A percentile compares a stretch with the other conserved stretches of the same genome.
These are phyloP conservation scores for Istiophorus platypterus DNA, from an alignment of 2,113 vertebrate species.

Conservation along the genomic window DNA sequence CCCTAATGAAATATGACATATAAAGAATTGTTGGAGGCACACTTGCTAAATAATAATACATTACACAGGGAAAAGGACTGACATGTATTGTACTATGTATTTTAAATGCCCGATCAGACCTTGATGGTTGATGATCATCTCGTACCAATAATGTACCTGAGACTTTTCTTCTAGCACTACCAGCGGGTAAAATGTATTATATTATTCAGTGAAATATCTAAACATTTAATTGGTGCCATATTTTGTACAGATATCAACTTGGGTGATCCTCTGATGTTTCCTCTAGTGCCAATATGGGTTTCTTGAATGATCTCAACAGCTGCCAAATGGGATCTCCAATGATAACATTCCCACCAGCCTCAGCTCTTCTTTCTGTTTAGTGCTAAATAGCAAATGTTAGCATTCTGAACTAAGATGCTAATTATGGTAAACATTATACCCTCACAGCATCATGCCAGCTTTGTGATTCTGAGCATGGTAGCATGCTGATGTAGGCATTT, in stretches of 20 bases:
- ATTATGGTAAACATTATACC: background rate
- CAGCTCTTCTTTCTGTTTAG: background rate
- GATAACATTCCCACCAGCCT: background rate
- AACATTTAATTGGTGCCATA: background rate
- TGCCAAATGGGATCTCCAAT: background rate
- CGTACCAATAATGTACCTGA: background rate
- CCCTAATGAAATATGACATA: slow-evolving; percentile 21
- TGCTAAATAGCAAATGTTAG: background rate
- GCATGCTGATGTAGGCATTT: background rate
- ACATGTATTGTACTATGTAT: background rate
- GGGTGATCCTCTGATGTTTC: background rate
- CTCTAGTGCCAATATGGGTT: background rate
- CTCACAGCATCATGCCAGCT: background rate
- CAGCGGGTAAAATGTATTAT: background rate
- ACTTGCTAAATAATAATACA: slow-evolving; percentile 3
- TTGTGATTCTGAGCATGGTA: background rate
- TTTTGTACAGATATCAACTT: background rate
- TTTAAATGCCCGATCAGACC: background rate
- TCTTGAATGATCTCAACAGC: background rate
- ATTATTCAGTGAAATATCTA: background rate
- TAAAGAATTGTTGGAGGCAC: background rate
- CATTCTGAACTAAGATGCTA: too few relatives aligned
- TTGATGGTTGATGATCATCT: background rate
- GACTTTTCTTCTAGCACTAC: background rate
- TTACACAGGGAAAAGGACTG: background rate